Evolutionary conservation across 2,113 vertebrate genomes (phyloP), one percentile per base, ranked within the genome.

Genomic region (Myrmecobius fasciatus): DNA sequence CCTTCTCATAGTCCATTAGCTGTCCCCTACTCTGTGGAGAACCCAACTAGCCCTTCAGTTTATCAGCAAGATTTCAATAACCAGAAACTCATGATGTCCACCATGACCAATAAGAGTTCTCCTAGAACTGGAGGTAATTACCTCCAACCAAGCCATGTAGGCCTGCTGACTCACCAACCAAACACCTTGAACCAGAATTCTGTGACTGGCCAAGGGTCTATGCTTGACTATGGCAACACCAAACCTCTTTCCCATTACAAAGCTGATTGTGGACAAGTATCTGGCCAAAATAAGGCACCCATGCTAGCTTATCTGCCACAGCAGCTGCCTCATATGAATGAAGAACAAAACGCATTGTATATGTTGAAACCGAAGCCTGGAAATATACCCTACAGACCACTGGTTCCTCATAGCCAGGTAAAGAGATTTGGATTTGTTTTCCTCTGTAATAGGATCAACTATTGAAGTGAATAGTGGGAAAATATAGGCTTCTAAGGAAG

Each of bases 161-260:
- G 94, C 97, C 99, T 99, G 98, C 96, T 99, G 95, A 98, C 98
- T 67, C 99, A 99, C 97, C 99, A 98, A 95, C 94, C 98, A 14
- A 99, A 98, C 47, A 98, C 95, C 54, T 98, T 99, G 95, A 98
- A 98, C 96, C 99, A 99, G 47, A 98, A 98, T 0, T 89, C 98
- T 0, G 97, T 98, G 8, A 98, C 98, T 0, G 98, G 96, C 46
- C 99, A 99, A 93, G 97, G 98, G 5, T 95, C 99, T 0, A 97
- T 99, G 98, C 98, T 99, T 53, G 99, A 98, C 98, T 99, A 99
- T 60, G 99, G 98, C 96, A 99, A 99, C 98, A 99, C 99, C 94
- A 99, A 99, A 96, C 99, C 99, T 67, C 98, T 99, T 95, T 99
- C 99, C 6, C 99, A 99, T 98, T 99, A 99, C 91, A 99, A 99